Conservation (phyloP, 2,888 invertebrate genomes). For the Malacosoma neustria region DNA sequence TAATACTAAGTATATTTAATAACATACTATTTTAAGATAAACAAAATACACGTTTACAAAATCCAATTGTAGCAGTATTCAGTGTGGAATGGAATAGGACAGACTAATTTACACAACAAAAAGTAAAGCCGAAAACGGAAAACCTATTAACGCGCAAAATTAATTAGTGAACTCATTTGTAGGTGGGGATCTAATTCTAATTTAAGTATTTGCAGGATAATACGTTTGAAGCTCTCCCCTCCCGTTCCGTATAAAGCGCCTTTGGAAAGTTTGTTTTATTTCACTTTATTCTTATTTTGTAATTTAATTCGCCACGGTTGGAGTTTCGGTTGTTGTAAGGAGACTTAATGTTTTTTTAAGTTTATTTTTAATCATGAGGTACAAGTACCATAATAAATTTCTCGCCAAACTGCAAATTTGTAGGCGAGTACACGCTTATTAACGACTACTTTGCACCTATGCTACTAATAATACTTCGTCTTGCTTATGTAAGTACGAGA, state of each 20-base stretch:
- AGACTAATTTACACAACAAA: constrained; percentile 28
- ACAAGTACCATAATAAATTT: too few species aligned
- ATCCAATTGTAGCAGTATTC: not conserved
- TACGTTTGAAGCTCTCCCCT: constrained; percentile 17
- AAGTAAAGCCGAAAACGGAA: constrained; percentile 23
- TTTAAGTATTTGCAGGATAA: constrained; percentile 36
- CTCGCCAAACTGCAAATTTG: too few species aligned
- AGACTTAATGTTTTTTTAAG: constrained; percentile 15
- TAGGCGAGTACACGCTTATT: too few species aligned
- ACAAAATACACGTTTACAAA: too few species aligned
- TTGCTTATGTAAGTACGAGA: too few species aligned
- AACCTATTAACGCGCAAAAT: constrained; percentile 42
- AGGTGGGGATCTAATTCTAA: constrained; percentile 41
- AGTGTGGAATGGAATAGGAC: constrained; percentile 8
- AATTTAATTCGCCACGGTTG: constrained; percentile 23
- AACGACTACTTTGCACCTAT: too few species aligned
- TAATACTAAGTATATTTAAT: too few species aligned
- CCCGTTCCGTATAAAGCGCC: constrained; percentile 24
- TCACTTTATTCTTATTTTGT: constrained; percentile 28
- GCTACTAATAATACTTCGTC: too few species aligned
- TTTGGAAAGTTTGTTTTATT: constrained; percentile 27
- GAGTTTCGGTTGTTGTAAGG: constrained; percentile 16
- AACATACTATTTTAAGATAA: too few species aligned
- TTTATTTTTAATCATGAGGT: too few species aligned
- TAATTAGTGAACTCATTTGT: constrained; percentile 48